Base-by-base conservation (phyloP, 2,113 vertebrate species). In the Anarhynchus alexandrinus region DNA sequence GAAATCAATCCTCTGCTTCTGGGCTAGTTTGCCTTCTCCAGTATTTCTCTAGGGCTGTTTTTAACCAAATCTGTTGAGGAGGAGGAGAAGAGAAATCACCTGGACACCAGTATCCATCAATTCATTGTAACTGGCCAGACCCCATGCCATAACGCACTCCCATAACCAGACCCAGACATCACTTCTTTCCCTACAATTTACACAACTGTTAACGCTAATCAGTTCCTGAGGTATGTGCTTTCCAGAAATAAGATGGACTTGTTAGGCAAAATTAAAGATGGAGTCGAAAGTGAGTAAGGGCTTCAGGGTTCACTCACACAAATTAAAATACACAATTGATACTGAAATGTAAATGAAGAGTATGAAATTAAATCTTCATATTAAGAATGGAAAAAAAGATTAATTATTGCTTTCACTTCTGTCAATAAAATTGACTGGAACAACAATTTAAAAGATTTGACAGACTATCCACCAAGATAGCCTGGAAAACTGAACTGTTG, bases 391-490 rank as follows among this genome's bases (percentile, higher is more conserved):
- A 8, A 15, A 57, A 66, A 69, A 74, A 54, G 11, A 85, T 49
- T n/a, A 82, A 73, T 66, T 83, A 3, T 47, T 84, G 59, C 54
- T 81, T 82, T 87, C 57, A 87, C 22, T 84, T 61, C 49, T 69
- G 36, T 90, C 90, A 85, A 72, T 87, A 61, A n/a, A 79, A 93
- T 38, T 79, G 86, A 90, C 21, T 30, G 52, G 16, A 96, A 83
- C 19, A 84, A 57, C 40, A 49, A 55, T 42, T 82, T 36, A 58
- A 77, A 82, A 89, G 73, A 54, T 72, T 70, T 76, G 36, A 82
- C 32, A 82, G 42, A 59, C 32, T 58, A 30, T 21, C 36, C 45
- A 77, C 40, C 29, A 69, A 71, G 72, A 64, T 10, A 69, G 5
- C 61, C 42, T 61, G n/a, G 36, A 94, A 89, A 87, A 82, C 11